Evolutionary conservation across 2,113 vertebrate species (phyloP).

Genomic region (Ciconia boyciana): DNA sequence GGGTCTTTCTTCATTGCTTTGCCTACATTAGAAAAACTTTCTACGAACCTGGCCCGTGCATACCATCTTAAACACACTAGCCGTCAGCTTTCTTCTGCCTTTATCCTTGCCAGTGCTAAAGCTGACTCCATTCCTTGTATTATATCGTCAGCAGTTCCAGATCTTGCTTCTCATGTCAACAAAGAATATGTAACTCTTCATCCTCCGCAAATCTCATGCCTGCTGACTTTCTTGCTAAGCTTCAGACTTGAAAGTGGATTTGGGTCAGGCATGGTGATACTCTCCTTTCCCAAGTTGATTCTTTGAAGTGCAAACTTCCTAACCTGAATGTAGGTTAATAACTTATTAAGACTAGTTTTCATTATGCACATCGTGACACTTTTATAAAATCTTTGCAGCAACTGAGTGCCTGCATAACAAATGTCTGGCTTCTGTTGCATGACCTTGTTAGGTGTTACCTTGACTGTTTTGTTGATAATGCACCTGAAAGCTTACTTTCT

Average conservation of each 20-base stretch:
- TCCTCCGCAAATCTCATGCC: accelerated
- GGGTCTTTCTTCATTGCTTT: background rate
- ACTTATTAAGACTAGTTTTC: background rate
- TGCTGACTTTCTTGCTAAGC: background rate
- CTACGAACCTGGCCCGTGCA: background rate
- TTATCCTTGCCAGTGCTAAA: background rate
- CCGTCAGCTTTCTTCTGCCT: background rate
- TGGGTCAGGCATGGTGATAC: background rate
- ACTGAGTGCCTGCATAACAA: background rate
- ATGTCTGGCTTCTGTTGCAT: background rate
- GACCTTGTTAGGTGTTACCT: background rate
- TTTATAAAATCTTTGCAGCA: background rate
- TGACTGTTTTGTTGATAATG: background rate
- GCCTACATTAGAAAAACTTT: background rate
- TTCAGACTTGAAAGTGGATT: background rate
- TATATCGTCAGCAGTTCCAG: background rate
- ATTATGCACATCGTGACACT: background rate
- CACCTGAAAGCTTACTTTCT: background rate
- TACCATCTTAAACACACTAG: background rate
- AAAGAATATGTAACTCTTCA: background rate
- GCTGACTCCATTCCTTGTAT: background rate
- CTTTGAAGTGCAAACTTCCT: background rate
- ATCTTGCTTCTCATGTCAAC: background rate
- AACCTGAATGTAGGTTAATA: background rate
- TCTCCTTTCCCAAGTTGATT: background rate